A percentile compares a stretch with the other conserved stretches of the same genome.
phyloP scores from a whole-genome alignment of 2,888 invertebrate genomes.

The Lypha dubia region DNA sequence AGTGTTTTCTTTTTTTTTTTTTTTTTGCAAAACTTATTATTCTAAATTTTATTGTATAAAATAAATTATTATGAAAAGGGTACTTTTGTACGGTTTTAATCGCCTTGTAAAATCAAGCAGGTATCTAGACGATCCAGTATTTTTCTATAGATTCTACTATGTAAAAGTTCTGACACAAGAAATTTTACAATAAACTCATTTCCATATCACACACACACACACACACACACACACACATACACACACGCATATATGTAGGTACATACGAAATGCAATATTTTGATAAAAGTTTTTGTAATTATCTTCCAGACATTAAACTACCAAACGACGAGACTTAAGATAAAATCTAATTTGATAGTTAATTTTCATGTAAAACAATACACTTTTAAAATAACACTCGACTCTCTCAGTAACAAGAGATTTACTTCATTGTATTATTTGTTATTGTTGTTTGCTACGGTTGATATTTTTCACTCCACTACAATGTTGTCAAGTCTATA shows the following conservation, averaged over 20 bases:
- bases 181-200: background rate
- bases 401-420: slow-evolving; percentile 32
- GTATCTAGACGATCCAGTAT: background rate
- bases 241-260: too few species aligned
- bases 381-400: slow-evolving; percentile 53
- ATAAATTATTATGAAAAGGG: too few species aligned
- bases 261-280: slow-evolving; percentile 25
- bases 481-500: slow-evolving; percentile 8
- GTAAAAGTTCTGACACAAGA: background rate
- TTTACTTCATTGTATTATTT: slow-evolving; percentile 16
- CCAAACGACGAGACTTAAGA: slow-evolving; percentile 64
- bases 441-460: slow-evolving; percentile 1
- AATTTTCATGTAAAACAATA: slow-evolving; percentile 71
- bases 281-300: slow-evolving; percentile 37
- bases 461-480: slow-evolving; percentile 1
- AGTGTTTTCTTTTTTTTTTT: too few species aligned
- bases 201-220: background rate
- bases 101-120: background rate
- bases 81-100: too few species aligned
- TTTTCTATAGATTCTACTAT: background rate
- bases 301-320: slow-evolving; percentile 59
- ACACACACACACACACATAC: too few species aligned
- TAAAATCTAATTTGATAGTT: slow-evolving; percentile 71
- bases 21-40: too few species aligned
- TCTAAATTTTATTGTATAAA: too few species aligned